Percentiles rank a stretch among this genome's conserved stretches.
These are phyloP conservation scores for Hermodice carunculata DNA, from an alignment of 2,888 invertebrate species.

Conservation along the genomic window DNA sequence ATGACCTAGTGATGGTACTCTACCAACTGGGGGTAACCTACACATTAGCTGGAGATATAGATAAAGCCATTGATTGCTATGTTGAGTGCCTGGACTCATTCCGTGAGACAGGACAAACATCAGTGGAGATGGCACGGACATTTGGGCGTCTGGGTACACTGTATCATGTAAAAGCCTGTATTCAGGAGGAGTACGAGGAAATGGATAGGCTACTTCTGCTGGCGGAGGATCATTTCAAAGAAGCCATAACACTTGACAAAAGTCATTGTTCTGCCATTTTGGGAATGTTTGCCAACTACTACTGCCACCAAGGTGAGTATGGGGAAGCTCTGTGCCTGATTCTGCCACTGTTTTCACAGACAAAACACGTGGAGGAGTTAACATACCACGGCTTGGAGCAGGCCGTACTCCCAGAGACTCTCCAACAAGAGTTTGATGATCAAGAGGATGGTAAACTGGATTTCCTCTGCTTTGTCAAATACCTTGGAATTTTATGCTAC, in stretches of 20 bases:
- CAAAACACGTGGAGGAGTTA: background rate
- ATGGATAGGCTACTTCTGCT: constrained; percentile 58
- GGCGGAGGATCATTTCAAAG: constrained; percentile 62
- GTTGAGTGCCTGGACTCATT: constrained; percentile 63
- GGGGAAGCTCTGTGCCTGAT: constrained; percentile 59
- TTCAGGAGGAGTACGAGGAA: constrained; percentile 58
- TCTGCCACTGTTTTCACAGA: constrained; percentile 30
- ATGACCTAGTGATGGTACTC: constrained; percentile 63
- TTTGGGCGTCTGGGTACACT: constrained; percentile 65
- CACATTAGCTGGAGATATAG: constrained; percentile 64
- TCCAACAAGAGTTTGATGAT: constrained; percentile 65
- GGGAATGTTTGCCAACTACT: constrained; percentile 65
- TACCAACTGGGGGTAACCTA: constrained; percentile 66
- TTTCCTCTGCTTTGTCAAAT: constrained; percentile 55
- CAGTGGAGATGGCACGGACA: constrained; percentile 58
- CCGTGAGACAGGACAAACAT: constrained; percentile 48
- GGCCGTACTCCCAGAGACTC: constrained; percentile 63
- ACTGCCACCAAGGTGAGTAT: constrained; percentile 63
- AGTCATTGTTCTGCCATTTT: constrained; percentile 46
- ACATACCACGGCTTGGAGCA: constrained; percentile 60
- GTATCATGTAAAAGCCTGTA: constrained; percentile 66
- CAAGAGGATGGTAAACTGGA: constrained; percentile 65
- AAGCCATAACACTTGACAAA: constrained; percentile 56
- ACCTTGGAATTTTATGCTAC: constrained; percentile 63
- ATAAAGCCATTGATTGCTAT: constrained; percentile 67